phyloP scores from a whole-genome alignment of 2,113 vertebrate genomes.

The Protobothrops mucrosquamatus region DNA sequence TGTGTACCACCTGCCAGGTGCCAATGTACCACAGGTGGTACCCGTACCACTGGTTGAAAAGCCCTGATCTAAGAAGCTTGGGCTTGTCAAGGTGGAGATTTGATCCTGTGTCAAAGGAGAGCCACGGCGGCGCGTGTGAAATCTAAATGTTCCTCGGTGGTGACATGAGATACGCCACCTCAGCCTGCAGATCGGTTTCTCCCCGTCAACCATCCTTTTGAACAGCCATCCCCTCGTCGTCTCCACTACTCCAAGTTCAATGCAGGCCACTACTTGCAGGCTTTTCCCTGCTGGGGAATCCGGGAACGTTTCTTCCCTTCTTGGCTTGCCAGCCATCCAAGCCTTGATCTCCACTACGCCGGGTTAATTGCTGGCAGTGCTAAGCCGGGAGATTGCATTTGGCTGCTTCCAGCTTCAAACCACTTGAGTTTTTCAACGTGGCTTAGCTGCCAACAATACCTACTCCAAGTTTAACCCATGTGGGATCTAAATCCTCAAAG shows the following conservation, averaged over 20 bases:
- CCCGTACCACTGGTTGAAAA: too few relatives aligned
- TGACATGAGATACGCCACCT: neutral
- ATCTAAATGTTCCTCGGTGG: neutral
- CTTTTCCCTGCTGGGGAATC: neutral
- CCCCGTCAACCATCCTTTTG: neutral
- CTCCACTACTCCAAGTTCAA: neutral
- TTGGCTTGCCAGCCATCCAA: neutral
- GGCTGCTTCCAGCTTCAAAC: neutral
- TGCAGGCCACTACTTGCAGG: neutral
- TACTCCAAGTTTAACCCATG: neutral
- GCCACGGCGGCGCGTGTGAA: neutral
- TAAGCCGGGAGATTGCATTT: neutral
- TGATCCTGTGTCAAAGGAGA: neutral
- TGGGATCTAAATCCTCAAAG: neutral
- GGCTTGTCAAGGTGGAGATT: neutral
- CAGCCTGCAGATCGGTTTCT: neutral
- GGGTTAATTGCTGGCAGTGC: neutral
- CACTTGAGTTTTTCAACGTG: neutral
- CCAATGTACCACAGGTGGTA: too few relatives aligned
- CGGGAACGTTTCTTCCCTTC: neutral
- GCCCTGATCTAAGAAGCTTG: neutral
- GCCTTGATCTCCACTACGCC: neutral
- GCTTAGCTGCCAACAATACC: neutral
- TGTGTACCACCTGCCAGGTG: too few relatives aligned
- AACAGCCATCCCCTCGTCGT: neutral